These are phyloP conservation scores for Gopherus evgoodei DNA, from an alignment of 2,113 vertebrate species.

Conservation along the genomic window DNA sequence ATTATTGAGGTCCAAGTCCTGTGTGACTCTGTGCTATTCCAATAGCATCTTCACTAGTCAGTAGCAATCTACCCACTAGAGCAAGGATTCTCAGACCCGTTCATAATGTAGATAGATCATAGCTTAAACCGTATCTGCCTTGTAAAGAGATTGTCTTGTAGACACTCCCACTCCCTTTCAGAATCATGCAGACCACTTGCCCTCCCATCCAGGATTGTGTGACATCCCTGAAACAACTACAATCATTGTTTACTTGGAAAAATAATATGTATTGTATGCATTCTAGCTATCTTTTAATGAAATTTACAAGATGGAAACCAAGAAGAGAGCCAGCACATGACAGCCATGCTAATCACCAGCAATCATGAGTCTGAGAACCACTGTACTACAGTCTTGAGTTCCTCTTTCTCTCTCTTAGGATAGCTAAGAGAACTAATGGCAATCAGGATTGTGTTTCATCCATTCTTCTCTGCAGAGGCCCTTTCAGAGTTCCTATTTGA, in stretches of 20 bases:
- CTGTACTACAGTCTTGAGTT: not conserved
- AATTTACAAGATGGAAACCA: not conserved
- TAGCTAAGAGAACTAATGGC: not conserved
- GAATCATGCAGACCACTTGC: not conserved
- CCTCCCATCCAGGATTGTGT: not conserved
- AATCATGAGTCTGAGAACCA: not conserved
- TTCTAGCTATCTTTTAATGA: rapidly evolving
- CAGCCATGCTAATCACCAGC: not conserved
- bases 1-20: not conserved
- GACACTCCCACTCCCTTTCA: not conserved
- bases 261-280: not conserved
- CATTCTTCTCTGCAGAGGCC: not conserved
- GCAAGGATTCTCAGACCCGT: not conserved
- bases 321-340: not conserved
- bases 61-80: not conserved
- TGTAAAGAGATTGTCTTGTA: not conserved
- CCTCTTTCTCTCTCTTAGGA: not conserved
- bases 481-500: not conserved
- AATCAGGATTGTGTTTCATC: rapidly evolving
- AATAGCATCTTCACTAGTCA: not conserved
- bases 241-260: not conserved
- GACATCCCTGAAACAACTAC: not conserved
- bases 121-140: not conserved
- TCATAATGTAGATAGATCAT: not conserved
- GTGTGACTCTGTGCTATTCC: not conserved